A percentile compares a stretch with the other conserved stretches of the same genome.
These are phyloP conservation scores for Hybognathus amarus DNA, from an alignment of 2,797 vertebrate species.

Conservation along the genomic window DNA sequence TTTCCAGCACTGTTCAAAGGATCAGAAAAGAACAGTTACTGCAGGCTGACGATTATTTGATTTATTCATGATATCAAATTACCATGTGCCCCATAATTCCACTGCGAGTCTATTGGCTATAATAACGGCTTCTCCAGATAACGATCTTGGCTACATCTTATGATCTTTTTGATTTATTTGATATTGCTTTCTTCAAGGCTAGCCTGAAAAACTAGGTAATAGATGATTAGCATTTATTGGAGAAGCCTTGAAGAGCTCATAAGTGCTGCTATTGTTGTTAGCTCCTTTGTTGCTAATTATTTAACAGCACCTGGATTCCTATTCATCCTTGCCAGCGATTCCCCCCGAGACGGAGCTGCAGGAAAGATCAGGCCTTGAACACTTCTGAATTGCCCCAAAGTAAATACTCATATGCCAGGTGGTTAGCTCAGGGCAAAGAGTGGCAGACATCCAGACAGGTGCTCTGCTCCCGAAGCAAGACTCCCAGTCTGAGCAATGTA, in stretches of 20 bases:
- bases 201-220: constrained; percentile 13
- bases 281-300: constrained; percentile 28
- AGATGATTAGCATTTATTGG: constrained; percentile 1
- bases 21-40: constrained; percentile 9
- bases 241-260: constrained; percentile 4
- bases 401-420: constrained; percentile 17
- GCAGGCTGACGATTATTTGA: constrained; percentile 5
- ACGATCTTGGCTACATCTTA: constrained; percentile 2
- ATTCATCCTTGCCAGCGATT: background rate
- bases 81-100: constrained; percentile 15
- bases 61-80: constrained; percentile 31
- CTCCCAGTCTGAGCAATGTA: constrained; percentile 28
- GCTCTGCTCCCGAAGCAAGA: constrained; percentile 14
- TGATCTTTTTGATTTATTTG: constrained; percentile 1
- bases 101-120: background rate
- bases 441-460: constrained; percentile 39
- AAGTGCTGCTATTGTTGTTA: constrained; percentile 18
- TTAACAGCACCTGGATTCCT: background rate
- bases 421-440: constrained; percentile 6
- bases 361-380: constrained; percentile 22
- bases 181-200: constrained; percentile 28
- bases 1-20: constrained; percentile 22
- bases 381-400: constrained; percentile 2
- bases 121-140: background rate
- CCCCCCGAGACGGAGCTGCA: background rate